Evolutionary conservation across 2,797 vertebrate species (phyloP).

Genomic region (Artibeus jamaicensis): DNA sequence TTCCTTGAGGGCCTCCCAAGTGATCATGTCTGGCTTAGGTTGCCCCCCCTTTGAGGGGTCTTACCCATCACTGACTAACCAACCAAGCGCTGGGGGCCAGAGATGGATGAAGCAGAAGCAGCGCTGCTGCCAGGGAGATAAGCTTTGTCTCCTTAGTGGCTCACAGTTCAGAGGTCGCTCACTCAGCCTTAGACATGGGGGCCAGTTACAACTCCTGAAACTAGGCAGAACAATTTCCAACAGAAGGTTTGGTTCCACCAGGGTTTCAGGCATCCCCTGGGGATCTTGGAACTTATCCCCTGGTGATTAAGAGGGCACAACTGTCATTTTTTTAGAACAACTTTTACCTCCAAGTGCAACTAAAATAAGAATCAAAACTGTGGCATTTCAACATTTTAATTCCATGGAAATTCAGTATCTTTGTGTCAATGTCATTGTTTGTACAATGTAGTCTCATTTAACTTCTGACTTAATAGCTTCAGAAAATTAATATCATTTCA

Average conservation of each 20-base stretch:
- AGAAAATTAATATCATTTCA: background rate
- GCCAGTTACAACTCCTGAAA: too few relatives aligned
- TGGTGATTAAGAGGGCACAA: background rate
- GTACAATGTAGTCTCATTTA: background rate
- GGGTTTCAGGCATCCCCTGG: background rate
- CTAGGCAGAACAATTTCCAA: too few relatives aligned
- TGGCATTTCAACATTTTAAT: conserved; percentile 1
- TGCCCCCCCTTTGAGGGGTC: too few relatives aligned
- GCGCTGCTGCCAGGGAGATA: too few relatives aligned
- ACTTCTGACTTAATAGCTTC: background rate
- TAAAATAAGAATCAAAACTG: background rate
- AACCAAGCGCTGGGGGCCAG: too few relatives aligned
- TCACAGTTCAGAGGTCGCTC: too few relatives aligned
- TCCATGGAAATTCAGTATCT: background rate
- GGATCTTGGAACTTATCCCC: background rate
- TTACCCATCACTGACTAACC: too few relatives aligned
- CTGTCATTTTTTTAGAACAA: background rate
- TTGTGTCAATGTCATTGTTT: background rate
- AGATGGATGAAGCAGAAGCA: too few relatives aligned
- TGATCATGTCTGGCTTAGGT: too few relatives aligned
- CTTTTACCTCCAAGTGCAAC: background rate
- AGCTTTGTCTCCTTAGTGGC: too few relatives aligned
- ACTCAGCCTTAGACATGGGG: too few relatives aligned
- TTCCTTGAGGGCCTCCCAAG: too few relatives aligned
- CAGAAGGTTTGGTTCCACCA: background rate